Conservation (phyloP, 2,797 vertebrate species). For the Sebastes diploproa region DNA sequence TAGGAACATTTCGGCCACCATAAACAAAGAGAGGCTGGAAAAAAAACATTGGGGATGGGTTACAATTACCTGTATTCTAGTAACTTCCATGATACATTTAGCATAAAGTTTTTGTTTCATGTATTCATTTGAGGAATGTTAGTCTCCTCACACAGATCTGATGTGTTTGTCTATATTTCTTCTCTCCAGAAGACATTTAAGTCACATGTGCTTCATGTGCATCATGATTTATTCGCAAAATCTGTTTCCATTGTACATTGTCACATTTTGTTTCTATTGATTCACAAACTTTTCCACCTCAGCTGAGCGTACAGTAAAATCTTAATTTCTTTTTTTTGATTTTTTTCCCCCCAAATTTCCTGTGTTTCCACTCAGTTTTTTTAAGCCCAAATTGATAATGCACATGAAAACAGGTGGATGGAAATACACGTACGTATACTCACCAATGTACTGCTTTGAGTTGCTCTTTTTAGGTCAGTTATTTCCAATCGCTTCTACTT, state of each 20-base stretch:
- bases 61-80: background rate
- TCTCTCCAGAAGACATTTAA: background rate
- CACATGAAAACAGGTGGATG: background rate
- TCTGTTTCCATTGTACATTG: background rate
- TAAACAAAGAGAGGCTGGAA: background rate
- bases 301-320: too few species aligned
- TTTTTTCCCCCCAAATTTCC: background rate
- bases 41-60: background rate
- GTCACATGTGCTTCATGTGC: background rate
- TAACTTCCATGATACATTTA: background rate
- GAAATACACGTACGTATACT: background rate
- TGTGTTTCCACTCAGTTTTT: background rate
- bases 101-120: background rate
- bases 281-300: background rate
- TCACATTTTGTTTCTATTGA: background rate
- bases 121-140: background rate
- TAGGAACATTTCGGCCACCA: background rate
- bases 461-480: background rate
- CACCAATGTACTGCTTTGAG: background rate
- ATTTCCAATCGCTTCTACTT: background rate
- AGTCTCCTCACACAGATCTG: background rate
- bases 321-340: background rate
- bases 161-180: too few species aligned
- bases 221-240: rapidly evolving
- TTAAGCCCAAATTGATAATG: background rate